Conservation (phyloP, 2,888 invertebrate genomes). For the Dolomedes plantarius region DNA sequence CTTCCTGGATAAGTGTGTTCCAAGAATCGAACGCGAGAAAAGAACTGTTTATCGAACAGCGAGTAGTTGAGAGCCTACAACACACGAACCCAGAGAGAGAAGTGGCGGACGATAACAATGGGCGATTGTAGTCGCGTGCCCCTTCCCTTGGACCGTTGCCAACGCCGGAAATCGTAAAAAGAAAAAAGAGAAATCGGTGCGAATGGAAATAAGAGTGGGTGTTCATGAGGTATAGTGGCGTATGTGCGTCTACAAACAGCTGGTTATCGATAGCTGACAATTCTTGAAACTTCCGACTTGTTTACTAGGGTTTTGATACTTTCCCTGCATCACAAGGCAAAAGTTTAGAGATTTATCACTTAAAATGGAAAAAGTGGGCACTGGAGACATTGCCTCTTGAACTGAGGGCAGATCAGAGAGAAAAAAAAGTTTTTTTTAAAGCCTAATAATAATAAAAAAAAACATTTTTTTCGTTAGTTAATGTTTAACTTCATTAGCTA, state of each 20-base stretch:
- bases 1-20: background rate
- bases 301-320: too few species aligned
- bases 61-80: background rate
- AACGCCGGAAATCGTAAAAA: constrained; percentile 33
- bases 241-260: background rate
- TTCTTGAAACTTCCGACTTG: too few species aligned
- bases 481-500: too few species aligned
- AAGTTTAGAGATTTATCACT: too few species aligned
- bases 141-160: constrained; percentile 48
- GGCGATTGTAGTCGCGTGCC: constrained; percentile 59
- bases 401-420: too few species aligned
- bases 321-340: too few species aligned
- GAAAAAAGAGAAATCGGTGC: constrained; percentile 10
- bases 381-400: too few species aligned
- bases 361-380: too few species aligned
- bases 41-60: constrained; percentile 23
- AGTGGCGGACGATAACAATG: constrained; percentile 33
- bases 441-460: too few species aligned
- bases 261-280: background rate
- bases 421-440: too few species aligned
- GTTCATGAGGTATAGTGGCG: background rate
- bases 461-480: too few species aligned
- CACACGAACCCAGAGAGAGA: background rate
- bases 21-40: background rate
- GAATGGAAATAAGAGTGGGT: background rate